Evolutionary conservation across 64 coral and sea anemone species (phyloP).

Genomic region (Astreopora myriophthalma): DNA sequence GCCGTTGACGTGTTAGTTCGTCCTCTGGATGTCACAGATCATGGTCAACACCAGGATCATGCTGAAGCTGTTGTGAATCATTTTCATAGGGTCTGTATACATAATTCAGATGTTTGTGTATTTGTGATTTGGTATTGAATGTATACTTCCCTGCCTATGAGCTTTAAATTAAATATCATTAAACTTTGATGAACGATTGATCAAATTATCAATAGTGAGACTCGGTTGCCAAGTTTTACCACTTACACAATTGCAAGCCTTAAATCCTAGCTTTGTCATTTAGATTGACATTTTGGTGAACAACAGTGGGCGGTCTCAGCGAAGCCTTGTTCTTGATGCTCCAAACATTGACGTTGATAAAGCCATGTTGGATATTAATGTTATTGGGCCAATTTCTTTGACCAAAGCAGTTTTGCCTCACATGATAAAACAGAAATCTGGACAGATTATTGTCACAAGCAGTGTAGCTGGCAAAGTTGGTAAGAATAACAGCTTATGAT

Average conservation of each 20-base stretch:
- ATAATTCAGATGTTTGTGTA: background rate
- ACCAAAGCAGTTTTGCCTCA: slow-evolving; percentile 79
- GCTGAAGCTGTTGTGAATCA: slow-evolving; percentile 68
- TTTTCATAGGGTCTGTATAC: slow-evolving; percentile 69
- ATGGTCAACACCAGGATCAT: slow-evolving; percentile 53
- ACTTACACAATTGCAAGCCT: no score
- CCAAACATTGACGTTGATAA: slow-evolving; percentile 67
- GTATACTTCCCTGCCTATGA: background rate
- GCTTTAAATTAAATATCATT: background rate
- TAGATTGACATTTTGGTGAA: slow-evolving; percentile 94
- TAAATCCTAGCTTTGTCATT: no score
- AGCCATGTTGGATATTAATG: slow-evolving; percentile 75
- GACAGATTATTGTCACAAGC: slow-evolving; percentile 84
- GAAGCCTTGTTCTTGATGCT: slow-evolving; percentile 63
- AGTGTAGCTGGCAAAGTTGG: slow-evolving; percentile 91
- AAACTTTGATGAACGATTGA: no score
- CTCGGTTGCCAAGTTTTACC: no score
- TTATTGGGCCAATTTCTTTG: slow-evolving; percentile 75
- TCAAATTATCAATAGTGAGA: no score
- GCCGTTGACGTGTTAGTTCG: slow-evolving; percentile 70
- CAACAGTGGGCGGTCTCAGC: slow-evolving; percentile 86
- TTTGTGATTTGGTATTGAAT: background rate
- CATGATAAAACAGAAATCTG: slow-evolving; percentile 83
- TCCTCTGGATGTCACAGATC: slow-evolving; percentile 76
- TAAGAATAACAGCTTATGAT: background rate